Evolutionary conservation across 2,888 invertebrate species (phyloP), one percentile per base, ranked within the genome.

Genomic region (Lordiphosa andalusiaca): DNA sequence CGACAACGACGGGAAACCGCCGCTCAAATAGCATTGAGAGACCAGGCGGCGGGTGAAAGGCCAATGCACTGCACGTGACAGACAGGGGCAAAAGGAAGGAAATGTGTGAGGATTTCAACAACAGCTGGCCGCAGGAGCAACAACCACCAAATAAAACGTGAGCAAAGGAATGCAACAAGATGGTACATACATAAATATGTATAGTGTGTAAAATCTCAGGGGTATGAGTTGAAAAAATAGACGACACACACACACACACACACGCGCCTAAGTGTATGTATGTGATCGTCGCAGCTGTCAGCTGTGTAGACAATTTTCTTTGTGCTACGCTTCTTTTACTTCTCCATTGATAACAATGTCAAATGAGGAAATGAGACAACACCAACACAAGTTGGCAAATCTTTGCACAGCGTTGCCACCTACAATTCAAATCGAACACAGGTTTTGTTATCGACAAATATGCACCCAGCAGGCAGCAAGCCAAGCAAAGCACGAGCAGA

Each of bases 11-110:
- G 44, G 55, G 53, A 55, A 63, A 73, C 67, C 75, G 67, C 52
- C 76, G 81, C 68, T 77, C 76, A 68, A 82, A 80, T 69, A 77
- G 81, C 84, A 77, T 77, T 83, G 77, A 77, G 81, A 69, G 80
- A 54, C 64, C 71, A 60, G 68, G 58, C 65, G 51, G 61, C 65
- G 51, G 61, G 53, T 73, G 73, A 77, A 73, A 77, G 77, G 77
- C 77, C 77, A 77, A 76, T 77, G 77, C 84, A 77, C 77, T 77
- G 71, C 62, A 50, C 50, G 50, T 35, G 47, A 35, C 49, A 44
- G 35, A 16, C 39, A 25, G 55, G 13, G 37, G n/a, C 19, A 37
- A 2, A 36, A 40, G 13, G 30, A 40, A 12, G 39, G 50, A 46
- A 47, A 46, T 38, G 37, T 41, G 44, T 25, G 33, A 62, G 49